Conservation (phyloP, 1,140 invertebrate species). For the Adelges cooleyi region DNA sequence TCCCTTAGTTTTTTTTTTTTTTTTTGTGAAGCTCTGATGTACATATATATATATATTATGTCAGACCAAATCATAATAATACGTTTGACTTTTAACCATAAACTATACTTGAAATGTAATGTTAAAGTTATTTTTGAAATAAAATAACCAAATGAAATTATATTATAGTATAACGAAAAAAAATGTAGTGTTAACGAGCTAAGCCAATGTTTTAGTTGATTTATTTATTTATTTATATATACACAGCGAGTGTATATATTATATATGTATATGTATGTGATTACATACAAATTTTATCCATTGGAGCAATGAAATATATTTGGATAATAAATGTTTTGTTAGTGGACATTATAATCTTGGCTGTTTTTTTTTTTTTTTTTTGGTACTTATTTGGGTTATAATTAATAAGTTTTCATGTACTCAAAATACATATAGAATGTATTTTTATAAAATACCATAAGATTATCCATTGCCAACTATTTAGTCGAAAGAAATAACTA, state of each 20-base stretch:
- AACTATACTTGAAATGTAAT: background rate
- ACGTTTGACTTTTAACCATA: background rate
- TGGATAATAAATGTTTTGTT: conserved; percentile 6
- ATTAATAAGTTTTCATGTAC: too few relatives aligned
- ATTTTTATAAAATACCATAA: too few relatives aligned
- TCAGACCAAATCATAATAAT: background rate
- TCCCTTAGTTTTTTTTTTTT: conserved; percentile 5
- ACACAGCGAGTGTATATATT: background rate
- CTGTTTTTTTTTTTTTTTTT: background rate
- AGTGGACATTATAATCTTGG: background rate
- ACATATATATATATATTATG: background rate
- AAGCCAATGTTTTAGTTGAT: conserved; percentile 24
- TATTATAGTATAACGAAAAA: background rate
- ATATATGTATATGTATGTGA: background rate
- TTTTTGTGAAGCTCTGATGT: background rate
- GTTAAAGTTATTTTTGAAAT: too few relatives aligned
- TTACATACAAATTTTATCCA: background rate
- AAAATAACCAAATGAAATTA: background rate
- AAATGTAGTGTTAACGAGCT: background rate
- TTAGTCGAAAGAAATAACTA: too few relatives aligned
- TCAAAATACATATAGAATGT: too few relatives aligned
- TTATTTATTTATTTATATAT: background rate
- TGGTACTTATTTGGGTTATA: too few relatives aligned
- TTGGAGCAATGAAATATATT: background rate
- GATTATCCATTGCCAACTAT: too few relatives aligned